Conservation (phyloP, 2,113 vertebrate species). For the Embiotoca jacksoni region DNA sequence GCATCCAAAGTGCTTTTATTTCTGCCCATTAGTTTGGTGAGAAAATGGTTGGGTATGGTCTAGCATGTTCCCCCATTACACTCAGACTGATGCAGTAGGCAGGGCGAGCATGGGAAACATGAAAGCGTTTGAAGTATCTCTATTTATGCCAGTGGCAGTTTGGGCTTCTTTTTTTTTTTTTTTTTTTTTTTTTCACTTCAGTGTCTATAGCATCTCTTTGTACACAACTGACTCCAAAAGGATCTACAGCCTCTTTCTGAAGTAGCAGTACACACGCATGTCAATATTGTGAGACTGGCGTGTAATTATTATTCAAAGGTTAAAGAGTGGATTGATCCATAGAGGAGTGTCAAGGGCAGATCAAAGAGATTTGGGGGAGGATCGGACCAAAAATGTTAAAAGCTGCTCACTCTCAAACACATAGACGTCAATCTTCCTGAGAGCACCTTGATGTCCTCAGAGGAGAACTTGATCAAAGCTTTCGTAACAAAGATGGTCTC, state of each 20-base stretch:
- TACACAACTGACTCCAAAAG: conserved; percentile 52
- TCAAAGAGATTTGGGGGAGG: conserved; percentile 80
- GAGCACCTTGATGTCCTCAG: conserved; percentile 81
- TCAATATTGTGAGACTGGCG: conserved; percentile 69
- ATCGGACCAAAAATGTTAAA: conserved; percentile 81
- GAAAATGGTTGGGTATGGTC: conserved; percentile 74
- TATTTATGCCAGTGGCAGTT: conserved; percentile 66
- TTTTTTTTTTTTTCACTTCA: neutral
- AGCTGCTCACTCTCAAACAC: conserved; percentile 73
- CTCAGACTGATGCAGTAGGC: conserved; percentile 61
- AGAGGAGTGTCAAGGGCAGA: conserved; percentile 80
- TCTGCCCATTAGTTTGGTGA: conserved; percentile 81
- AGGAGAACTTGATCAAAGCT: conserved; percentile 81
- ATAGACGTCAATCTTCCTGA: conserved; percentile 74
- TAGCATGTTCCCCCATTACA: conserved; percentile 42
- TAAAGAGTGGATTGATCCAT: conserved; percentile 79
- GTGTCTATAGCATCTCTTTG: conserved; percentile 55
- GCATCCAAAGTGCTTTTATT: conserved; percentile 81
- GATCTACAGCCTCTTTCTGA: conserved; percentile 48
- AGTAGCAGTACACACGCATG: conserved; percentile 56
- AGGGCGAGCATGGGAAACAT: conserved; percentile 56
- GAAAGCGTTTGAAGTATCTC: conserved; percentile 66
- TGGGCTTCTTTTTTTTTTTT: conserved; percentile 20
- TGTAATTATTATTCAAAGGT: conserved; percentile 79
- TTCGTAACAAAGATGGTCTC: conserved; percentile 77